Conservation (phyloP, 2,113 vertebrate genomes). For the Callionymus lyra region DNA sequence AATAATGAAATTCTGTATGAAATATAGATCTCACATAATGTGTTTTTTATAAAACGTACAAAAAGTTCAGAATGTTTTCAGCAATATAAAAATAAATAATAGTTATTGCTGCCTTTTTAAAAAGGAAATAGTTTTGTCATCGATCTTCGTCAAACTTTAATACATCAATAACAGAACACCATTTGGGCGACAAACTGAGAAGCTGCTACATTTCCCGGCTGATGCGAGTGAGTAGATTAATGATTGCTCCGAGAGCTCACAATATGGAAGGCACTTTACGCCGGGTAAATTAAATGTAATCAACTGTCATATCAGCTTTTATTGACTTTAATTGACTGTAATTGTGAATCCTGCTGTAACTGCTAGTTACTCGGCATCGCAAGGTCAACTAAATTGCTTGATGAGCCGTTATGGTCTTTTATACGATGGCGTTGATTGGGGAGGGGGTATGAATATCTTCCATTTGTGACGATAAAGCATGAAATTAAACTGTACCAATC, state of each 20-base stretch:
- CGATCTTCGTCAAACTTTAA: too few relatives aligned
- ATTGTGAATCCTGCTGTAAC: conserved; percentile 52
- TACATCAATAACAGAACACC: too few relatives aligned
- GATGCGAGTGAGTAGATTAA: conserved; percentile 38
- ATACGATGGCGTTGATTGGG: conserved; percentile 49
- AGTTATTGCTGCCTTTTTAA: too few relatives aligned
- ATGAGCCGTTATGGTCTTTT: conserved; percentile 53
- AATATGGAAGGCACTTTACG: conserved; percentile 39
- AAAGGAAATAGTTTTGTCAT: too few relatives aligned
- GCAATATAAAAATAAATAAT: too few relatives aligned
- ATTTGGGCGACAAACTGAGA: too few relatives aligned
- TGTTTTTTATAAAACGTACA: too few relatives aligned
- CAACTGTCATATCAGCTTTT: conserved; percentile 54
- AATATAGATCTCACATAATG: too few relatives aligned
- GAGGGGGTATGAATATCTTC: conserved; percentile 23
- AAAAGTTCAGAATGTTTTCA: too few relatives aligned
- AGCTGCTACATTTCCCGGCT: conserved; percentile 1
- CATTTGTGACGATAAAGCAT: conserved; percentile 32
- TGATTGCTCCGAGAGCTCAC: conserved; percentile 39
- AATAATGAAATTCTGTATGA: too few relatives aligned
- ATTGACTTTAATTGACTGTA: conserved; percentile 61
- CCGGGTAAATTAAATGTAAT: conserved; percentile 54
- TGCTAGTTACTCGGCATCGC: conserved; percentile 50
- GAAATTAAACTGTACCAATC: conserved; percentile 28
- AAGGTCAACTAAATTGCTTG: conserved; percentile 52